phyloP scores from a whole-genome alignment of 1,140 invertebrate species.

The Drosophila mojavensis region DNA sequence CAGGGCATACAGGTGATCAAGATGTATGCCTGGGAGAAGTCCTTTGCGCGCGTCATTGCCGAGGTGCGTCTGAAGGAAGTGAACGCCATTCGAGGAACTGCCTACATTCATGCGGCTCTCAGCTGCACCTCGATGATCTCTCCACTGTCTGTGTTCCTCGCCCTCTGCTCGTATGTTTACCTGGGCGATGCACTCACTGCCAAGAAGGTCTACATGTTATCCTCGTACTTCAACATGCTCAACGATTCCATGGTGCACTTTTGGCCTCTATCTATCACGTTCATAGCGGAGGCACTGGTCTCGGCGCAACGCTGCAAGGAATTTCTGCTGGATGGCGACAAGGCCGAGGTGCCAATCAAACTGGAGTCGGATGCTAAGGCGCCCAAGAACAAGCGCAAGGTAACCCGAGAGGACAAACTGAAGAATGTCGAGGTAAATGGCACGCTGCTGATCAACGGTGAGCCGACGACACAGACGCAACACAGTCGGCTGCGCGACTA shows the following conservation, averaged over 20 bases:
- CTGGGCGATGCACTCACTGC: conserved; percentile 88
- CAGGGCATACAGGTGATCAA: conserved; percentile 93
- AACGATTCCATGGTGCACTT: conserved; percentile 90
- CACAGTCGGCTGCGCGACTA: conserved; percentile 60
- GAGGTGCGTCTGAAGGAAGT: conserved; percentile 86
- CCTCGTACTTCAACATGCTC: conserved; percentile 89
- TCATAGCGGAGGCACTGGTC: conserved; percentile 86
- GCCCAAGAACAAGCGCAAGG: conserved; percentile 51
- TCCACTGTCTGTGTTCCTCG: conserved; percentile 91
- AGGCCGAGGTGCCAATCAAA: conserved; percentile 62
- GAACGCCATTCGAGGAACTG: conserved; percentile 86
- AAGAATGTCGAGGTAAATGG: conserved; percentile 63
- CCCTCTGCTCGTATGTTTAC: conserved; percentile 91
- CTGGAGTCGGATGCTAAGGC: conserved; percentile 36
- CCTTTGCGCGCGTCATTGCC: conserved; percentile 90
- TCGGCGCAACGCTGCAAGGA: conserved; percentile 89
- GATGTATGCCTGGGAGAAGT: conserved; percentile 96
- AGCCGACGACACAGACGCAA: conserved; percentile 9
- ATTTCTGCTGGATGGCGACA: conserved; percentile 84
- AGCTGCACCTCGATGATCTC: conserved; percentile 87
- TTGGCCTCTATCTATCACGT: conserved; percentile 88
- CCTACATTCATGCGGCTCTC: conserved; percentile 75
- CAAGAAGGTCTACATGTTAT: conserved; percentile 90
- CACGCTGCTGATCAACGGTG: conserved; percentile 47
- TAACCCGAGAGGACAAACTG: conserved; percentile 47